phyloP scores from a whole-genome alignment of 2,113 vertebrate species.

The Cercocebus atys region DNA sequence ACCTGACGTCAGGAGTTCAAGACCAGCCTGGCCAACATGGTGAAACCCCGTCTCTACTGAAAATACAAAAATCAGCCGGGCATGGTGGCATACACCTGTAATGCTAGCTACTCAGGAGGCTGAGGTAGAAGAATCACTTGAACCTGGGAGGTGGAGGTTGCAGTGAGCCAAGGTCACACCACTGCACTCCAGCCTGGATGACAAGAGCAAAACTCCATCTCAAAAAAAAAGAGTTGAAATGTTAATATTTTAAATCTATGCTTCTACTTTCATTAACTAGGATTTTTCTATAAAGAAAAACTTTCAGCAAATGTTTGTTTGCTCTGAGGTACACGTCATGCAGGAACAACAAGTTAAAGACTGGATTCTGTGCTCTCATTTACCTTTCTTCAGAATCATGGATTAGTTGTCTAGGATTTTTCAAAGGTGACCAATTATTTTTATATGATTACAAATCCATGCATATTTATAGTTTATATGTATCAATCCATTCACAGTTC shows the following conservation, averaged over 20 bases:
- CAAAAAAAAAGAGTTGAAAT: background rate
- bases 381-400: conserved; percentile 34
- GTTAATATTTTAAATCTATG: conserved; percentile 47
- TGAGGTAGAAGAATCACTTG: too few relatives aligned
- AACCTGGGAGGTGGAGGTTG: too few relatives aligned
- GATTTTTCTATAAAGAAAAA: conserved; percentile 38
- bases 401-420: background rate
- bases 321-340: background rate
- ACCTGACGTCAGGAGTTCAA: too few relatives aligned
- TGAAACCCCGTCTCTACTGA: too few relatives aligned
- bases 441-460: background rate
- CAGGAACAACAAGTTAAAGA: conserved; percentile 31
- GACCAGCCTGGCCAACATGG: too few relatives aligned
- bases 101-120: too few relatives aligned
- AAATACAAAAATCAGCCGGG: too few relatives aligned
- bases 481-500: background rate
- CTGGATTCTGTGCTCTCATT: background rate
- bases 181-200: too few relatives aligned
- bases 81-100: too few relatives aligned
- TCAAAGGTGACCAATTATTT: background rate
- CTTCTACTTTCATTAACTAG: conserved; percentile 25
- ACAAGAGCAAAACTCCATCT: too few relatives aligned
- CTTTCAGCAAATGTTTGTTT: conserved; percentile 34
- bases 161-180: too few relatives aligned
- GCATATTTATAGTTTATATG: background rate